A percentile compares a stretch with the other conserved stretches of the same genome.
phyloP scores from a whole-genome alignment of 92 coral and sea anemone genomes.

The Heteractis magnifica region DNA sequence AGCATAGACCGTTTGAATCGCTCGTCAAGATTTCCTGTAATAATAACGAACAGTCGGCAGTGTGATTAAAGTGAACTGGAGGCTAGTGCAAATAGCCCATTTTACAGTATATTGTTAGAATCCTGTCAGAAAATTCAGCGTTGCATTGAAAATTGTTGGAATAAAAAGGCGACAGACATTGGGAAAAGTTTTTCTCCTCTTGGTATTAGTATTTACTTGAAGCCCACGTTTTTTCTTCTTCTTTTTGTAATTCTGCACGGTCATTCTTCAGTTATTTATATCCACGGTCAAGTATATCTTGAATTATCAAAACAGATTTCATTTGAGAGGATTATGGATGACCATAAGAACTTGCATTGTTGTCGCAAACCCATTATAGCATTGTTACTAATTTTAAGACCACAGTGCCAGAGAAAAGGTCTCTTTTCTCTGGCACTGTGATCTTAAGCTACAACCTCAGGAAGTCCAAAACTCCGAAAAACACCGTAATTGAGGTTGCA shows the following conservation, averaged over 20 bases:
- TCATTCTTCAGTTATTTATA: neutral
- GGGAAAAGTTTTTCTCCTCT: neutral
- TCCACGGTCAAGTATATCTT: neutral
- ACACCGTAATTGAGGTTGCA: no score
- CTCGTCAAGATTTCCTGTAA: neutral
- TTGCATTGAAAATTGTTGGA: neutral
- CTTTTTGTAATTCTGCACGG: neutral
- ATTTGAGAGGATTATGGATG: neutral
- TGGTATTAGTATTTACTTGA: neutral
- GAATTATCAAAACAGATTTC: neutral
- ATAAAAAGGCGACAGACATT: neutral
- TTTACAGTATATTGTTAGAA: neutral
- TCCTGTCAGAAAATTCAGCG: neutral
- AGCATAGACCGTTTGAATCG: neutral
- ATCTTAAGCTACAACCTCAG: no score
- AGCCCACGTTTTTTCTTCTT: neutral
- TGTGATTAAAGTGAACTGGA: neutral
- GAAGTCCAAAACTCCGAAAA: no score
- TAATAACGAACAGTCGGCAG: constrained; percentile 3
- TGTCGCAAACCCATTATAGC: neutral
- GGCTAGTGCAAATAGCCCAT: neutral
- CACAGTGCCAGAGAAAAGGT: no score
- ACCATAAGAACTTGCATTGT: neutral
- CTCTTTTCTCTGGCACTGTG: no score
- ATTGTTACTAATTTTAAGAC: no score